Conservation (phyloP, 2,797 vertebrate species). For the Chelidonichthys spinosus region DNA sequence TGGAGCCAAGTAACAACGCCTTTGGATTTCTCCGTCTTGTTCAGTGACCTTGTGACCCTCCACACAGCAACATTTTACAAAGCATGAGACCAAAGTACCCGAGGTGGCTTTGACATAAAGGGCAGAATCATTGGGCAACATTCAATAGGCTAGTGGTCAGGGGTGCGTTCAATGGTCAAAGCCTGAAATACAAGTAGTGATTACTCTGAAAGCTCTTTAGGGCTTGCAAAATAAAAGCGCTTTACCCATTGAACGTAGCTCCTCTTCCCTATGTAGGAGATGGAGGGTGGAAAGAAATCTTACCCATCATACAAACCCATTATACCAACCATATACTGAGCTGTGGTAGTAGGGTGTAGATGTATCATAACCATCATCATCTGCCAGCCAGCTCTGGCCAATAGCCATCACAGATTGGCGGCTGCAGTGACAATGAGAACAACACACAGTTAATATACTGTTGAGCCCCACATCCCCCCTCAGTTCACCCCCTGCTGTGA, state of each 20-base stretch:
- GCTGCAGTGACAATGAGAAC: slow-evolving; percentile 99
- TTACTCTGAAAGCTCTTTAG: slow-evolving; percentile 32
- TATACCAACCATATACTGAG: slow-evolving; percentile 99
- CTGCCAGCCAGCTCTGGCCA: slow-evolving; percentile 99
- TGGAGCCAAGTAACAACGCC: too few relatives aligned
- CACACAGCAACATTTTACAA: background rate
- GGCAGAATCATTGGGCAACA: slow-evolving; percentile 74
- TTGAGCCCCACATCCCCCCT: slow-evolving; percentile 79
- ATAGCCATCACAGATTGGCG: slow-evolving; percentile 99
- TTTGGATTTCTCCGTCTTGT: background rate
- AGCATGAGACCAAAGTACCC: background rate
- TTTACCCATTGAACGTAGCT: slow-evolving; percentile 81
- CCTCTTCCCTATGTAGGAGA: slow-evolving; percentile 84
- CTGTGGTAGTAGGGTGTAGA: slow-evolving; percentile 98
- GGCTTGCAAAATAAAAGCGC: slow-evolving; percentile 44
- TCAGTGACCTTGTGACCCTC: background rate
- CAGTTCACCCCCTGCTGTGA: slow-evolving; percentile 79
- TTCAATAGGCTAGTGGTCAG: slow-evolving; percentile 75
- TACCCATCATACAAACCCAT: slow-evolving; percentile 99
- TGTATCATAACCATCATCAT: slow-evolving; percentile 99
- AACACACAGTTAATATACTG: slow-evolving; percentile 97
- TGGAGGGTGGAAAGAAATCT: slow-evolving; percentile 95
- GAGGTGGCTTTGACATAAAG: slow-evolving; percentile 82
- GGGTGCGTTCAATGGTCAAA: slow-evolving; percentile 82
- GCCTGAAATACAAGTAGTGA: slow-evolving; percentile 45